Conservation (phyloP, 2,888 invertebrate genomes). For the Agapostemon virescens region DNA sequence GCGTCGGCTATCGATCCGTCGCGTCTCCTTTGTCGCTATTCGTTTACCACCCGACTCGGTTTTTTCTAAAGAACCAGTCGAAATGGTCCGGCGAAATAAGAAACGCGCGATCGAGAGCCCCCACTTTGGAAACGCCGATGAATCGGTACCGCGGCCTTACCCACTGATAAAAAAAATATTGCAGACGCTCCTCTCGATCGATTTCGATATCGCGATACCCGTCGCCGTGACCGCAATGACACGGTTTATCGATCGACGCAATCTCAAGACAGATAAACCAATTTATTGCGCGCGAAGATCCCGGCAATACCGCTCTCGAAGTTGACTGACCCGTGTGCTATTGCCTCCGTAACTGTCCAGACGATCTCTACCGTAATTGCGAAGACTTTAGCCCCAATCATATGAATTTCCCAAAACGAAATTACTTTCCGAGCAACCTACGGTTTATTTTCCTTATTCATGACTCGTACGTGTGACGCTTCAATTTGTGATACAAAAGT, state of each 20-base stretch:
- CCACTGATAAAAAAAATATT: not conserved
- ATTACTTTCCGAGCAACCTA: too few species aligned
- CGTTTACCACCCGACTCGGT: conserved; percentile 38
- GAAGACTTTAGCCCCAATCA: too few species aligned
- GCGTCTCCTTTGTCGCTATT: not conserved
- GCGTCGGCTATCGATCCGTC: conserved; percentile 40
- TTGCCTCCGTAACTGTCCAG: too few species aligned
- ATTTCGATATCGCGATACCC: not conserved
- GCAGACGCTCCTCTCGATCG: not conserved
- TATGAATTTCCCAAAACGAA: too few species aligned
- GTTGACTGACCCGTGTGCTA: not conserved
- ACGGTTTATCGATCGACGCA: not conserved
- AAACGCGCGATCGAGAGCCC: conserved; percentile 2
- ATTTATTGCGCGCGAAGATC: not conserved
- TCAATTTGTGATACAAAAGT: too few species aligned
- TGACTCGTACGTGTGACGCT: too few species aligned
- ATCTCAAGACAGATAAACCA: not conserved
- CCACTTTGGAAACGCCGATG: not conserved
- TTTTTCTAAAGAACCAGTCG: not conserved
- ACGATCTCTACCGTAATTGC: too few species aligned
- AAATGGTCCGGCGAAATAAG: not conserved
- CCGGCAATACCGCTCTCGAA: not conserved
- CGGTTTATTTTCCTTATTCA: too few species aligned
- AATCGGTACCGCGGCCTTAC: not conserved
- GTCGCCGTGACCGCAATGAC: not conserved